Evolutionary conservation across 2,797 vertebrate species (phyloP).

Genomic region (Manis crassicaudata): DNA sequence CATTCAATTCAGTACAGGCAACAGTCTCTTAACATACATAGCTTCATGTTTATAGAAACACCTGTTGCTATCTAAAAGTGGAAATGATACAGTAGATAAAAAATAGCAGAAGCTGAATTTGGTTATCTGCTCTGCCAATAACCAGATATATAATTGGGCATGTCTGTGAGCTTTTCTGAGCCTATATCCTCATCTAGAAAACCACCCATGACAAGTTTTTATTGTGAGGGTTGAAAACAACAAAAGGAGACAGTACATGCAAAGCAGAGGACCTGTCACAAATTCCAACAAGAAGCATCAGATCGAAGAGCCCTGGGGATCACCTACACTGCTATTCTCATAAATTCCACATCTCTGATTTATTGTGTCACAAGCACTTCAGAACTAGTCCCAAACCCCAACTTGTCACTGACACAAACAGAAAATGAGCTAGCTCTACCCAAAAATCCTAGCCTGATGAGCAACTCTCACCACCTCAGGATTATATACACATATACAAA

Average conservation of each 20-base stretch:
- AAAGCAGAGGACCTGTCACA: not conserved
- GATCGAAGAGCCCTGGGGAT: not conserved
- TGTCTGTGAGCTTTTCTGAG: not conserved
- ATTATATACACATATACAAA: not conserved
- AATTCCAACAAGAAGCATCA: conserved; percentile 21
- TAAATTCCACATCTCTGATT: not conserved
- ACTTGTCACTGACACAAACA: not conserved
- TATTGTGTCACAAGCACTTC: not conserved
- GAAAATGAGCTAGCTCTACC: conserved; percentile 3
- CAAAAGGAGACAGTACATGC: not conserved
- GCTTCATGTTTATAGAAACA: conserved; percentile 23
- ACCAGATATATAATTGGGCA: not conserved
- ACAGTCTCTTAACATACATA: not conserved
- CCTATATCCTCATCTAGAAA: conserved; percentile 34
- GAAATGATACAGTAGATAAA: not conserved
- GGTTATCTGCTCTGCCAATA: conserved; percentile 2
- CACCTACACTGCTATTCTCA: not conserved
- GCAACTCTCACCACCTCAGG: not conserved
- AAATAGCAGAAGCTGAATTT: not conserved
- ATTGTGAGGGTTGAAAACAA: conserved; percentile 18
- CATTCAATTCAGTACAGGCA: conserved; percentile 16
- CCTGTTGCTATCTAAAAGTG: not conserved
- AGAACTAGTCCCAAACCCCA: not conserved
- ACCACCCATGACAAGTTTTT: not conserved
- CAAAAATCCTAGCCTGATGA: not conserved